phyloP scores from a whole-genome alignment of 2,888 invertebrate genomes.

The Tenthredo amoena region DNA sequence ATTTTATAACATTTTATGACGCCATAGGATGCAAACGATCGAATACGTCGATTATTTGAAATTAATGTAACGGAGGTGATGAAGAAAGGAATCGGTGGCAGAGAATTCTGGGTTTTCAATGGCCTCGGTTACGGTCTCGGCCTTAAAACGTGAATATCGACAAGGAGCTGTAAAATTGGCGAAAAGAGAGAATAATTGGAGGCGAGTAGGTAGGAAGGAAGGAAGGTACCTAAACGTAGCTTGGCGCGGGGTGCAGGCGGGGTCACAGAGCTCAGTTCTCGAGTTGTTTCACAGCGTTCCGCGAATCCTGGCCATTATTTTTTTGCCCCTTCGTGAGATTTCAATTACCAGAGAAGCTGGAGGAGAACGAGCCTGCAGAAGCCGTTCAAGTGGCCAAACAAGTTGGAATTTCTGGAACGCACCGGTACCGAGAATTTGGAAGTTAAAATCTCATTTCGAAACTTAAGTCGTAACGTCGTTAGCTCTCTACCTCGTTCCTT shows the following conservation, averaged over 20 bases:
- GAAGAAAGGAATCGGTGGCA: neutral
- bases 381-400: conserved; percentile 47
- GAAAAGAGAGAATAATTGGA: conserved; percentile 40
- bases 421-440: conserved; percentile 46
- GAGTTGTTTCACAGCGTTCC: conserved; percentile 41
- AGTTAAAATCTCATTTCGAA: conserved; percentile 52
- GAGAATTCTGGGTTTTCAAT: neutral
- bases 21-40: neutral
- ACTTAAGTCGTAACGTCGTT: conserved; percentile 50
- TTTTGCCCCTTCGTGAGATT: conserved; percentile 47
- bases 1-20: neutral
- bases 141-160: neutral
- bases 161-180: neutral
- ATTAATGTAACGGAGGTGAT: no score
- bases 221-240: neutral
- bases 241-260: neutral
- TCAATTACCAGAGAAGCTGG: conserved; percentile 49
- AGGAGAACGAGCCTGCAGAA: conserved; percentile 25
- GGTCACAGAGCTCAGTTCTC: neutral
- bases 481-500: conserved; percentile 11
- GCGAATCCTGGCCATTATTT: conserved; percentile 52
- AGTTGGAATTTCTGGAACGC: conserved; percentile 49
- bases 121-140: neutral
- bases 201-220: neutral
- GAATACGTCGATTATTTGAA: neutral